These are phyloP conservation scores for Stenichneumon culpator DNA, from an alignment of 2,888 invertebrate species.

Conservation along the genomic window DNA sequence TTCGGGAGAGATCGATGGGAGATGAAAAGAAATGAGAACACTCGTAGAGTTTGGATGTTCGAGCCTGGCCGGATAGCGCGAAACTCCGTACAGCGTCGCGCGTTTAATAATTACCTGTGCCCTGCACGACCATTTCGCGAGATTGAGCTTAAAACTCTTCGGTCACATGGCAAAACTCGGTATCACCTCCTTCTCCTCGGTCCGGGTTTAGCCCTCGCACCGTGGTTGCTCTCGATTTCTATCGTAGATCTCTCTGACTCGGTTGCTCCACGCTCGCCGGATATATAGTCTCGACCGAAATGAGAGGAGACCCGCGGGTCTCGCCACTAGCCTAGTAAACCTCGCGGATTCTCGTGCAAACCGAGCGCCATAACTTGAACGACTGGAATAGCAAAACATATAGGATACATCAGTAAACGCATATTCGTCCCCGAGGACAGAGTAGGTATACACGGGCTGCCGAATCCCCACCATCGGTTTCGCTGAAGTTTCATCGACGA, in stretches of 20 bases:
- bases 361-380: constrained; percentile 46
- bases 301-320: constrained; percentile 29
- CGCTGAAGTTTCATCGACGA: constrained; percentile 6
- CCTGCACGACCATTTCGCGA: constrained; percentile 50
- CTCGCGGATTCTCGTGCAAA: constrained; percentile 57
- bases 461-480: constrained; percentile 40
- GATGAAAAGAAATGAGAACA: neutral
- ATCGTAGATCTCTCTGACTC: neutral
- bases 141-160: constrained; percentile 18
- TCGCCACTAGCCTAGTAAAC: constrained; percentile 50
- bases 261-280: neutral
- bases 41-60: neutral
- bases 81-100: neutral
- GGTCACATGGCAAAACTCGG: constrained; percentile 42
- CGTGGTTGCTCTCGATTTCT: constrained; percentile 9
- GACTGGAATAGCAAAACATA: constrained; percentile 58
- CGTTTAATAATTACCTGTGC: constrained; percentile 41
- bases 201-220: neutral
- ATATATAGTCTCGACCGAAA: constrained; percentile 39
- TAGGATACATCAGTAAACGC: constrained; percentile 11
- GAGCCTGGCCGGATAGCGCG: neutral
- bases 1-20: neutral
- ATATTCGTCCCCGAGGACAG: neutral
- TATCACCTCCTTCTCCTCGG: constrained; percentile 17
- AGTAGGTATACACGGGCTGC: neutral